Evolutionary conservation across 2,113 vertebrate genomes (phyloP).

Genomic region (Sebastes schlegelii): DNA sequence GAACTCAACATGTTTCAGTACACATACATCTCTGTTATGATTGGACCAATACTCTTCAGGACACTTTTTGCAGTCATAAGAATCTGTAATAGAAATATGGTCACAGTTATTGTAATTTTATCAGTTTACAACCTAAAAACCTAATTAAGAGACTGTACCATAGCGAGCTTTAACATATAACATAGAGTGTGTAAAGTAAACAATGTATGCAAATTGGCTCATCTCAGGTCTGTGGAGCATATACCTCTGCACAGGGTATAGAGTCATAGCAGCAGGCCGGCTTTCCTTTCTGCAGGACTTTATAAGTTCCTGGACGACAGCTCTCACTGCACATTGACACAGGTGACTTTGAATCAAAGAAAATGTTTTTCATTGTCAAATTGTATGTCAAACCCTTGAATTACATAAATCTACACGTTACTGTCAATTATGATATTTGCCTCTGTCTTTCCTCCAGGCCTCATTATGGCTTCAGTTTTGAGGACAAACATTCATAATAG

Average conservation of each 20-base stretch:
- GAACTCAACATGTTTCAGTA: conserved; percentile 77
- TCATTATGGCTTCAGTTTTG: conserved; percentile 68
- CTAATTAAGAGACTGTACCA: conserved; percentile 39
- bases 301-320: conserved; percentile 77
- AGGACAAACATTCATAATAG: conserved; percentile 82
- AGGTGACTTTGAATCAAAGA: conserved; percentile 66
- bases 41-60: conserved; percentile 81
- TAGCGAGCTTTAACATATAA: conserved; percentile 55
- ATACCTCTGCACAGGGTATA: conserved; percentile 77
- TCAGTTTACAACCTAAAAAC: conserved; percentile 12
- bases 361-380: neutral
- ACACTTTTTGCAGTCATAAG: conserved; percentile 81
- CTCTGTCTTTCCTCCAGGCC: conserved; percentile 69
- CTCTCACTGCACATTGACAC: conserved; percentile 79
- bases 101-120: conserved; percentile 14
- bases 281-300: conserved; percentile 81
- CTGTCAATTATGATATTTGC: conserved; percentile 34
- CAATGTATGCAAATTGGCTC: conserved; percentile 51
- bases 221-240: conserved; percentile 38
- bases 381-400: neutral
- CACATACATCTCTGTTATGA: conserved; percentile 74
- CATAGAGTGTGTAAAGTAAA: conserved; percentile 54
- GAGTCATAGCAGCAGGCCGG: conserved; percentile 84
- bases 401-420: neutral
- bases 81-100: conserved; percentile 79